Percentiles rank a stretch among this genome's conserved stretches.
Evolutionary conservation across 1,140 invertebrate species (phyloP).

Genomic region (Probaryconus sp.): DNA sequence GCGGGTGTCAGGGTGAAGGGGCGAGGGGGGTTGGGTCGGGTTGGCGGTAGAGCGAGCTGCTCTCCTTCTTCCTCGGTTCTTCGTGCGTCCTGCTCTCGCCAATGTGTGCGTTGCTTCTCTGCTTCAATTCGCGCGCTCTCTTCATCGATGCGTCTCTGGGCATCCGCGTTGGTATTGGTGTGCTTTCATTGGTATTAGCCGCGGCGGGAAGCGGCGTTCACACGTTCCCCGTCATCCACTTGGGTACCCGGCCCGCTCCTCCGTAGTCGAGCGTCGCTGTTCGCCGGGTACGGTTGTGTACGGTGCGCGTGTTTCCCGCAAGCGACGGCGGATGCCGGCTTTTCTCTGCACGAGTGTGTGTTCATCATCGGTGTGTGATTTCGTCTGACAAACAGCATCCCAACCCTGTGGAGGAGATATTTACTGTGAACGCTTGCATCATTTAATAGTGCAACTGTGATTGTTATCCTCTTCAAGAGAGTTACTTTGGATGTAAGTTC

Average conservation of each 20-base stretch:
- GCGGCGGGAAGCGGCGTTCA: constrained; percentile 74
- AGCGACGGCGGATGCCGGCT: constrained; percentile 27
- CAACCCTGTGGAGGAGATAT: too few relatives aligned
- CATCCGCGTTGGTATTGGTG: constrained; percentile 63
- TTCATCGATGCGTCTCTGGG: constrained; percentile 64
- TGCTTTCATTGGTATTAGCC: constrained; percentile 68
- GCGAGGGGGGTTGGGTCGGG: constrained; percentile 31
- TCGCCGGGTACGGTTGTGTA: constrained; percentile 62
- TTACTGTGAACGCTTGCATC: too few relatives aligned
- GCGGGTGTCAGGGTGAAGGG: constrained; percentile 39
- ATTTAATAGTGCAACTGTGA: too few relatives aligned
- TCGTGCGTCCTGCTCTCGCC: constrained; percentile 1
- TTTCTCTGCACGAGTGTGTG: constrained; percentile 20
- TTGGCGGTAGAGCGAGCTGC: too few relatives aligned
- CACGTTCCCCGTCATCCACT: constrained; percentile 73
- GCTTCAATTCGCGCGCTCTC: constrained; percentile 60
- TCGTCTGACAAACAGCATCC: constrained; percentile 5
- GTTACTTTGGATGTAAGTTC: too few relatives aligned
- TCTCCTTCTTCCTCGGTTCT: not conserved
- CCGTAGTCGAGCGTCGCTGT: constrained; percentile 74
- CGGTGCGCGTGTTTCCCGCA: constrained; percentile 16
- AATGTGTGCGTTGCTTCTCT: not conserved
- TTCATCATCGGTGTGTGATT: constrained; percentile 28
- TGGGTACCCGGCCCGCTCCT: constrained; percentile 69
- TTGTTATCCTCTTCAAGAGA: too few relatives aligned